Base-by-base conservation (phyloP, 1,140 invertebrate genomes). In the Drosophila lowei region DNA sequence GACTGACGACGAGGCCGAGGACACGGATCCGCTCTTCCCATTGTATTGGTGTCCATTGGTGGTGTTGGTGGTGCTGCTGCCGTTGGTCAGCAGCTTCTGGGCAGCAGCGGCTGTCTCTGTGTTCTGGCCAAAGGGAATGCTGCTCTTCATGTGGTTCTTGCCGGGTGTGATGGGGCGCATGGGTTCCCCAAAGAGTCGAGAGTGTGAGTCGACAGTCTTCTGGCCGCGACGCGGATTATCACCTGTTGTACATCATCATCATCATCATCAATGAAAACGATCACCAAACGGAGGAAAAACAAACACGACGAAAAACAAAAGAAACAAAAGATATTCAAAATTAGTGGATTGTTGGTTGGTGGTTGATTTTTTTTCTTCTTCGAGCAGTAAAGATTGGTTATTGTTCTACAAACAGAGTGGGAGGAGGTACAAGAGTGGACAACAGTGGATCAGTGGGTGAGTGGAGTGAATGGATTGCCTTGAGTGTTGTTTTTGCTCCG, bases 101-200 rank as follows among this genome's bases (percentile, higher is more conserved):
- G 80, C 86, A 46, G 72, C 85, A 15, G 53, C 71, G 21, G 53
- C 71, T 28, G 78, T 76, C 52, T 90, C 79, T 54, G 74, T 70
- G 44, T 89, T 90, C 47, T 75, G 73, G 34, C 90, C 90, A 71
- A 91, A 90, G 77, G 90, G 89, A 84, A 91, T 91, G 76, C 73
- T 91, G 86, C 91, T 91, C 54, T 88, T 91, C 83, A 90, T 83
- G 77, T 91, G 90, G 77, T 91, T 90, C 63, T 91, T 91, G 55
- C 71, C 89, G 42, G 91, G 86, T 38, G 91, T 91, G 7, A 77
- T 72, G 48, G 84, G 76, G 64, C 91, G 90, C 48, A 80, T 63
- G 18, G 81, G 79, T 42, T 91, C 91, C 21, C 91, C 91, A 68
- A 91, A 91, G 11, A 91, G 76, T 58, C 91, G 91, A 49, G 74